Conservation (phyloP, 2,797 vertebrate species). For the Mormyrus proboscirostris region DNA sequence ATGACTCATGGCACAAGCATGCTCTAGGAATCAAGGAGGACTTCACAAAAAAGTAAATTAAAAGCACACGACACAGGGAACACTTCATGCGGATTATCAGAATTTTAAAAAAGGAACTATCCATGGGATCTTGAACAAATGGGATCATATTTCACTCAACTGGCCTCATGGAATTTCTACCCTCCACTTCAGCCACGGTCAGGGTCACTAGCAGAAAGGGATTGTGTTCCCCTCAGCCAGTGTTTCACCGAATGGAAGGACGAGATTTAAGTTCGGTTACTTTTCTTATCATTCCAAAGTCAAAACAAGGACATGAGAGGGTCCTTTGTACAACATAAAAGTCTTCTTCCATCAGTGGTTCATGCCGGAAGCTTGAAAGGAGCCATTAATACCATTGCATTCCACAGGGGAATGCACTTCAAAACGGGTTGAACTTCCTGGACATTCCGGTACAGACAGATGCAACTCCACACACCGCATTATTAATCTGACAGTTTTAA, state of each 20-base stretch:
- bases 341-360: conserved; percentile 17
- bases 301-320: conserved; percentile 16
- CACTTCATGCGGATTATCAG: not conserved
- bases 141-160: conserved; percentile 3
- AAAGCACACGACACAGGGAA: not conserved
- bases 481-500: conserved; percentile 15
- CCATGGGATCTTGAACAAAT: not conserved
- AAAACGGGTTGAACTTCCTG: not conserved
- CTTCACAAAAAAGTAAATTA: not conserved
- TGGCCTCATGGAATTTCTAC: not conserved
- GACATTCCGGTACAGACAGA: not conserved
- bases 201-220: not conserved
- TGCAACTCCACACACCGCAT: not conserved
- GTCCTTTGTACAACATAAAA: conserved; percentile 21
- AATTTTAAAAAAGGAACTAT: not conserved
- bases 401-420: conserved; percentile 10
- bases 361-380: conserved; percentile 19
- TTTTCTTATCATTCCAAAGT: conserved; percentile 17
- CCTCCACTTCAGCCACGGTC: not conserved
- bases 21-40: not conserved
- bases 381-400: conserved; percentile 15
- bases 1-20: not conserved
- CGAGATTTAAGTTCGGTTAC: not conserved
- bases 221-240: not conserved
- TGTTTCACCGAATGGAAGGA: not conserved